Base-by-base conservation (phyloP, 2,113 vertebrate genomes). In the Gopherus flavomarginatus region DNA sequence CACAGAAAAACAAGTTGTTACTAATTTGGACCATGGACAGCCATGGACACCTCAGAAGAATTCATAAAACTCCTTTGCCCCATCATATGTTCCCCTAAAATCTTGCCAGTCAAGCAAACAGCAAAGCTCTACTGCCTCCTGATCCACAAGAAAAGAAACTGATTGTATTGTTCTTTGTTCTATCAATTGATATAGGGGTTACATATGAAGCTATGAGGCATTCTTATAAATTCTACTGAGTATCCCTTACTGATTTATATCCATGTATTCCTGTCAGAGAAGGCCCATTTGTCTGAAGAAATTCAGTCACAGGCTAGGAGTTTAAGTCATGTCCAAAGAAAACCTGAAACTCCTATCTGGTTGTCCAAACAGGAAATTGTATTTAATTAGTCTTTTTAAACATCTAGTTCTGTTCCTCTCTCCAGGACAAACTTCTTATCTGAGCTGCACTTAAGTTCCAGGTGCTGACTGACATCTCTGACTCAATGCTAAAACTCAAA, bases 51-150 rank as follows among this genome's bases (percentile, higher is more conserved):
- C 86, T 54, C 93, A 85, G 72, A 94, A 96, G 96, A 95, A 97
- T 96, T 96, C 96, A 93, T 95, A 94, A 97, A 95, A 96, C 96
- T 89, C 92, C 90, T 91, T 95, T 96, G 94, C 87, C 92, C 90
- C 87, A 96, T 95, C 94, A 96, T 93, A 93, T 95, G 90, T 94
- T 65, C 59, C 86, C 85, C 93, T 83, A 93, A 94, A 94, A 92
- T 83, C 94, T 81, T 80, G 44, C 94, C 83, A 53, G 82, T 65
- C 81, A n/a, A 69, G 16, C 65, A 91, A 89, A 81, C 56, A 90
- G 92, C 56, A 56, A 56, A 88, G 87, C 29, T 86, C 4, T 5
- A 94, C 31, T 1, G 21, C 57, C 79, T 95, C 90, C 81, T 50
- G 62, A 88, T 62, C 85, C 56, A 92, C 11, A 35, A 0, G 1